Evolutionary conservation across 2,113 vertebrate species (phyloP), one percentile per base, ranked within the genome.

Genomic region (Baryphthengus martii): DNA sequence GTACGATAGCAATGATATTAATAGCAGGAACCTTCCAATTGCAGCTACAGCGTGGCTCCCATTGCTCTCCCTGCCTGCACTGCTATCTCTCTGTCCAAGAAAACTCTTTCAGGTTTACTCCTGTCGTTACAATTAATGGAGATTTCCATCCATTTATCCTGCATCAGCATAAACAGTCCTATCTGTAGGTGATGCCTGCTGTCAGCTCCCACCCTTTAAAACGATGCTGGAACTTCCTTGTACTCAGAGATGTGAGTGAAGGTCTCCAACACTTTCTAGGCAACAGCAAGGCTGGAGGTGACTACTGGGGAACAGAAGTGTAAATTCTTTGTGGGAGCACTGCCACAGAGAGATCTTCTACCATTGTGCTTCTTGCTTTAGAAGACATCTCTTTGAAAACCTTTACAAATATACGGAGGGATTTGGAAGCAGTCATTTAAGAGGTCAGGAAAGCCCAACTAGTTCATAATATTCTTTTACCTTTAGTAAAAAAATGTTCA

Each of bases 161-260:
- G 7, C 59, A 37, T 77, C 82, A 55, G 45, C 88, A 95, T 88
- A 95, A 97, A 95, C 94, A 93, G 16, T 70, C 58, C 82, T 95
- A 39, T 96, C 89, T 88, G 75, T 81, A 73, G 87, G 87, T 73
- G 74, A 45, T 96, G 89, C 58, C 78, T 79, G 62, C 59, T 79
- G 81, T 88, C 91, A 94, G 71, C 88, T 95, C 63, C 96, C 89
- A 80, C 67, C 74, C 81, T 91, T 85, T 76, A 68, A 85, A 91
- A 82, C 0, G 1, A 67, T 68, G 66, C 50, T 67, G 78, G 55
- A 83, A 50, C 74, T 76, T 94, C 67, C 67, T 65, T 31, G 62
- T 55, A 37, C 59, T 74, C 31, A 20, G 52, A 86, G 35, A 24
- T 23, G 31, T 29, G 66, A 88, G 47, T 0, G 1, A 83, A 95